Evolutionary conservation across 1,140 invertebrate genomes (phyloP).

Genomic region (Polypedilum pembai): DNA sequence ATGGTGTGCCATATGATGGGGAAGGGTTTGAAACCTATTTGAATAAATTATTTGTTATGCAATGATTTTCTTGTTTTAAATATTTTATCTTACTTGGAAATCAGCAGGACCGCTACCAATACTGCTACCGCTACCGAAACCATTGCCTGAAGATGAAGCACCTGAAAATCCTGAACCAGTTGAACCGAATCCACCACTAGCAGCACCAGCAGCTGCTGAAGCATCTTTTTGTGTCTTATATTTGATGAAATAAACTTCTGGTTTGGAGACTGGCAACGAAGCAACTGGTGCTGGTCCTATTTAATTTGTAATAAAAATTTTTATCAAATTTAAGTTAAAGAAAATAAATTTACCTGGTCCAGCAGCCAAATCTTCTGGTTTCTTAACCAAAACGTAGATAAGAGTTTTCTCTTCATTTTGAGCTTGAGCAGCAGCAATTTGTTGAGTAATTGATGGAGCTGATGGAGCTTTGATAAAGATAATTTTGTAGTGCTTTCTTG

Average conservation of each 20-base stretch:
- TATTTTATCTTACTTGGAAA: background rate
- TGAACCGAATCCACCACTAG: background rate
- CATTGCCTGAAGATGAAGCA: background rate
- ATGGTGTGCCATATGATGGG: background rate
- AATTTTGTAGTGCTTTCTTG: constrained; percentile 78
- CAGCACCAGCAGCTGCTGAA: background rate
- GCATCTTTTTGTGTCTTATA: constrained; percentile 42
- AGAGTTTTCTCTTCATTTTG: constrained; percentile 76
- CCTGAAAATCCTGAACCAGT: background rate
- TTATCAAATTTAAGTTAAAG: no score
- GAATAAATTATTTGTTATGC: background rate
- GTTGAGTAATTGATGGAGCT: constrained; percentile 56
- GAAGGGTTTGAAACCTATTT: background rate
- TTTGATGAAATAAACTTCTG: constrained; percentile 54
- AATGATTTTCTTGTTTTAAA: background rate
- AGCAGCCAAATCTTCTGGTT: constrained; percentile 49
- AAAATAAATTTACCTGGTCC: no score
- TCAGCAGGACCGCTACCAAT: background rate
- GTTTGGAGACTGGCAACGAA: constrained; percentile 49
- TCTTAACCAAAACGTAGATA: constrained; percentile 79
- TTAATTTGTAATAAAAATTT: constrained; percentile 41
- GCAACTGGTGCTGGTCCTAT: constrained; percentile 49
- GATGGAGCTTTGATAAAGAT: constrained; percentile 81
- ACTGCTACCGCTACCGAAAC: background rate
- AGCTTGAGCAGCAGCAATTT: constrained; percentile 45